Percentiles rank a stretch among this genome's conserved stretches.
phyloP scores from a whole-genome alignment of 1,140 invertebrate genomes.

The Panulirus ornatus region DNA sequence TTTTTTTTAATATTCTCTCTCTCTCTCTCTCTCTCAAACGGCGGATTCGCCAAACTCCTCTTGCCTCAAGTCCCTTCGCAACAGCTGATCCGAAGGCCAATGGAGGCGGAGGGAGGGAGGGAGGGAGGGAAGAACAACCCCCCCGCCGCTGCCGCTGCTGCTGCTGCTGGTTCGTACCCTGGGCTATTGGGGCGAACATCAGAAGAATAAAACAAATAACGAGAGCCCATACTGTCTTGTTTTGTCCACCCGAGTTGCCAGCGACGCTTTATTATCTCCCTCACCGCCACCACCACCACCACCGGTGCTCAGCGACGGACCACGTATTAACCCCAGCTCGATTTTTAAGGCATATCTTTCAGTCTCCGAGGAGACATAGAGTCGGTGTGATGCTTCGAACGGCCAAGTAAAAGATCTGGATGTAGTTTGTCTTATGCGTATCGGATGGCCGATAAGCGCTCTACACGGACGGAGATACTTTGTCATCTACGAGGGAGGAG shows the following conservation, averaged over 20 bases:
- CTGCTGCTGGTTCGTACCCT: not conserved
- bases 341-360: too few relatives aligned
- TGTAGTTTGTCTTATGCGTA: slow-evolving; percentile 46
- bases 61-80: not conserved
- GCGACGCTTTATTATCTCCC: too few relatives aligned
- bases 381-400: too few relatives aligned
- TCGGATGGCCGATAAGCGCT: too few relatives aligned
- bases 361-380: too few relatives aligned
- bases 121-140: not conserved
- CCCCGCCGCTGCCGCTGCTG: too few relatives aligned
- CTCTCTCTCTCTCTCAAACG: too few relatives aligned
- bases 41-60: slow-evolving; percentile 6
- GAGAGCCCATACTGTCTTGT: slow-evolving; percentile 53
- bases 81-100: not conserved
- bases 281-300: not conserved
- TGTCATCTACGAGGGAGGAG: slow-evolving; percentile 13
- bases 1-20: too few relatives aligned
- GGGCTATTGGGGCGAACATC: not conserved
- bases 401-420: too few relatives aligned
- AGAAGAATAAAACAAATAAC: slow-evolving; percentile 25
- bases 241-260: slow-evolving; percentile 25
- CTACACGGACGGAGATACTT: too few relatives aligned
- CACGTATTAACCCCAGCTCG: too few relatives aligned
- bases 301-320: too few relatives aligned
- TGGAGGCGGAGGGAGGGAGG: not conserved